Percentiles rank a stretch among this genome's conserved stretches.
Conservation (phyloP, 2,888 invertebrate genomes). For the Catocala nupta region DNA sequence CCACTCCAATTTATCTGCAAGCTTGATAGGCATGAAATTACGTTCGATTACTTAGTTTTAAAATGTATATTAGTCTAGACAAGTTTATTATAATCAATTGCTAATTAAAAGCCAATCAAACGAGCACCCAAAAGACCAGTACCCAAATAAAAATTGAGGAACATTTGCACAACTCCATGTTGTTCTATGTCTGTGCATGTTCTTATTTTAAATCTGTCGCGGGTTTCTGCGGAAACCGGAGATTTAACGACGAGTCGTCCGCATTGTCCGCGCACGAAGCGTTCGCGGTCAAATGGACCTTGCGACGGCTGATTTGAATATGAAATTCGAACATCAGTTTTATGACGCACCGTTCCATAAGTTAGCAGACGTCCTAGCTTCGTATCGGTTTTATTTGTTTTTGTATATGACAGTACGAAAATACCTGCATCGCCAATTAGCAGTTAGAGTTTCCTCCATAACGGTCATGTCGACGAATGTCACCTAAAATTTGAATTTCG, state of each 20-base stretch:
- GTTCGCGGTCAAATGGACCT: slow-evolving; percentile 67
- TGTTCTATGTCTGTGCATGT: slow-evolving; percentile 66
- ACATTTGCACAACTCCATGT: slow-evolving; percentile 52
- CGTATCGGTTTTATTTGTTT: slow-evolving; percentile 47
- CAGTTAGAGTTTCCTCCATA: not conserved
- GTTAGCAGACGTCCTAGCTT: slow-evolving; percentile 42
- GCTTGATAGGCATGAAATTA: too few species aligned
- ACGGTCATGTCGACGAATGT: not conserved
- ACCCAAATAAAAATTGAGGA: slow-evolving; percentile 19
- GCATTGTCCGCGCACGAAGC: slow-evolving; percentile 83
- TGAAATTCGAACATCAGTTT: slow-evolving; percentile 63
- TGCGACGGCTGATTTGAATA: slow-evolving; percentile 82
- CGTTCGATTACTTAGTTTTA: too few species aligned
- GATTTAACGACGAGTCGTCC: slow-evolving; percentile 84
- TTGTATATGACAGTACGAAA: slow-evolving; percentile 34
- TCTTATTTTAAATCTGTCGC: slow-evolving; percentile 83
- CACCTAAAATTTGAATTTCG: too few species aligned
- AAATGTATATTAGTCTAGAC: too few species aligned
- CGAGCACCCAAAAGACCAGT: slow-evolving; percentile 4
- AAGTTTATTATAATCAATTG: not conserved
- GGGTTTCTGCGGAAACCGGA: slow-evolving; percentile 82
- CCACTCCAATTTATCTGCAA: too few species aligned
- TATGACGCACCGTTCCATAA: slow-evolving; percentile 59
- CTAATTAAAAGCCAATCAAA: not conserved
- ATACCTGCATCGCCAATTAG: slow-evolving; percentile 15